A percentile compares a stretch with the other conserved stretches of the same genome.
These are phyloP conservation scores for Glossophaga mutica DNA, from an alignment of 2,797 vertebrate species.

Conservation along the genomic window DNA sequence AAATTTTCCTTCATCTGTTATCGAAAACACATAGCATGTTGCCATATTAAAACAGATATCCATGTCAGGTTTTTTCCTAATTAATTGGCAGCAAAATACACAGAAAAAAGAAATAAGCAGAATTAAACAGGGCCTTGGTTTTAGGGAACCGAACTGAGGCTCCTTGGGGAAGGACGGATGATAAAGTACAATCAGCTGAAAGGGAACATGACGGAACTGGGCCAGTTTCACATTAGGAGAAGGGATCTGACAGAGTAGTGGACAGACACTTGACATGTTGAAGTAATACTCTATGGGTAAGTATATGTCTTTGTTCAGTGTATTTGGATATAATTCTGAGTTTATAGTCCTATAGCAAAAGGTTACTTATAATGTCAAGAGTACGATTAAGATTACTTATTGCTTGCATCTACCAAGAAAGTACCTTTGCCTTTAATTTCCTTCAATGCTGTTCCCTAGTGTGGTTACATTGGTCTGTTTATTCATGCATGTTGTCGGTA, in stretches of 20 bases:
- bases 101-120: not conserved
- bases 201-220: not conserved
- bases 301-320: not conserved
- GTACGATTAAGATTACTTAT: not conserved
- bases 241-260: not conserved
- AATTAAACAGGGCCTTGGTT: not conserved
- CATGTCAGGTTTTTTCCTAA: not conserved
- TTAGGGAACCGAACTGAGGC: not conserved
- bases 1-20: not conserved
- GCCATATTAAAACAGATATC: not conserved
- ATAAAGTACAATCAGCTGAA: not conserved
- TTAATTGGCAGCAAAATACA: not conserved
- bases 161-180: not conserved
- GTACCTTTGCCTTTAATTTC: not conserved
- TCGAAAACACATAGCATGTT: not conserved
- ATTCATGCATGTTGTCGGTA: not conserved
- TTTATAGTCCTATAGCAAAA: not conserved
- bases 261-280: not conserved
- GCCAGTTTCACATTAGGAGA: not conserved
- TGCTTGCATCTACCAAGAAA: not conserved
- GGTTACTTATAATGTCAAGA: not conserved
- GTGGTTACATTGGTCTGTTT: not conserved
- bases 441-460: not conserved
- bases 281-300: not conserved
- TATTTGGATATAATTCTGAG: not conserved